Base-by-base conservation (phyloP, 1,140 invertebrate species). In the Pseudachorutes palmiensis region DNA sequence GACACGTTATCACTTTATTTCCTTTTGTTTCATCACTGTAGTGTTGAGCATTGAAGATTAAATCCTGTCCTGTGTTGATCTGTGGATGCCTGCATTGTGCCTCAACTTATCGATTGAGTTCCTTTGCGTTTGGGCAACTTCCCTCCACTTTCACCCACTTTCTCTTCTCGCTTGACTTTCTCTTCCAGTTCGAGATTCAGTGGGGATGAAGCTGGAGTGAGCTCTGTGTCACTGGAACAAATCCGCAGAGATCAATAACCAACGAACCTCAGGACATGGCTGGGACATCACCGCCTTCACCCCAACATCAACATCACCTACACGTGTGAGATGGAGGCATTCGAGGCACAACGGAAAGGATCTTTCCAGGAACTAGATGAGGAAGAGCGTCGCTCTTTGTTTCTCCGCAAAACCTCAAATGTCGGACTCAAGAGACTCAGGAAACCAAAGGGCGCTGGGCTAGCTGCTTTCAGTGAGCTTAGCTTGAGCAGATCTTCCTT, bases 401-500 rank as follows among this genome's bases (percentile, higher is more conserved):
- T 71, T 33, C 48, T 67, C 19, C 31, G 66, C n/a, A 71, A 71
- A 51, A 62, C 62, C 0, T 67, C 70, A n/a, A 36, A 26, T 3
- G 63, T 63, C 1, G 65, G 62, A 31, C 36, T 68, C 2, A 57
- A 62, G 2, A 67, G 69, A 65, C 48, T 73, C 2, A n/a, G 67
- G 24, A 67, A 58, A 57, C 62, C 72, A 3, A 55, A 69, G 31
- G 67, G 72, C 26, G 70, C n/a, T n/a, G n/a, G 72, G 48, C 48
- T 73, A 2, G 72, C 72, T 0, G 72, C 72, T 9, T 73, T 73
- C 63, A 71, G 69, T 63, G 72, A 73, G 65, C 65, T 73, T 28
- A 73, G 72, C 48, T 31, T 73, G 5, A 73, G 72, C 51, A 61
- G 72, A 16, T 73, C 72, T 3, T 70, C 69, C 1, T 73, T 73